Percentiles rank a stretch among this genome's conserved stretches.
Evolutionary conservation across 2,113 vertebrate genomes (phyloP).

Genomic region (Mirounga angustirostris): DNA sequence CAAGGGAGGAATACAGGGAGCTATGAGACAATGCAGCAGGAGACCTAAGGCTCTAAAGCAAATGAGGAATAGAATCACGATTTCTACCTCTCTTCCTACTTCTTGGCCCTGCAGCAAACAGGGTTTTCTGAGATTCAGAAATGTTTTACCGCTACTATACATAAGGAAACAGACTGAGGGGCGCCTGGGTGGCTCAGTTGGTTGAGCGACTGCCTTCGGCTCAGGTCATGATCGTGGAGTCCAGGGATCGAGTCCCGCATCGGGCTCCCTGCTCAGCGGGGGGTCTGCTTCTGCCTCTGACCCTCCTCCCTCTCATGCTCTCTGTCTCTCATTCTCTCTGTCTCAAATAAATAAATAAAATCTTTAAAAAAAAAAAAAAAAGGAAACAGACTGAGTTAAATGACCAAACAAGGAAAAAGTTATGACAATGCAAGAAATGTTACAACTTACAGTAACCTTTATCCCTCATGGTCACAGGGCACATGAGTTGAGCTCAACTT

Average conservation of each 20-base stretch:
- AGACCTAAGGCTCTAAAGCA: background rate
- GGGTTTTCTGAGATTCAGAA: background rate
- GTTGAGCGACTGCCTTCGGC: too few relatives aligned
- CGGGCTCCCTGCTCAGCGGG: too few relatives aligned
- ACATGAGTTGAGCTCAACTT: background rate
- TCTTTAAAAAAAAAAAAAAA: background rate
- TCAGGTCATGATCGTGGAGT: too few relatives aligned
- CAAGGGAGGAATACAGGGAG: background rate
- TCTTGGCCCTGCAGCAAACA: background rate
- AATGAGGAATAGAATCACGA: background rate
- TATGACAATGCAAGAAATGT: background rate
- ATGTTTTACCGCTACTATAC: background rate
- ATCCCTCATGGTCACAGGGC: background rate
- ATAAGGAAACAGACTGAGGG: background rate
- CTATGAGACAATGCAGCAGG: background rate
- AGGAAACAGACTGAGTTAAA: background rate
- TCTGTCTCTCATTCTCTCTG: too few relatives aligned
- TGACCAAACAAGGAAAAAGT: background rate
- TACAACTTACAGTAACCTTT: background rate
- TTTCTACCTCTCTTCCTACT: background rate
- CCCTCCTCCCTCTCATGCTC: too few relatives aligned
- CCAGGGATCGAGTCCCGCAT: too few relatives aligned
- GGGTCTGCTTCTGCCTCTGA: too few relatives aligned
- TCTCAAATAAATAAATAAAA: too few relatives aligned
- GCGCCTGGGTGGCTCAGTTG: too few relatives aligned